Evolutionary conservation across 2,888 invertebrate species (phyloP).

Genomic region (Acanthopleura granulata): DNA sequence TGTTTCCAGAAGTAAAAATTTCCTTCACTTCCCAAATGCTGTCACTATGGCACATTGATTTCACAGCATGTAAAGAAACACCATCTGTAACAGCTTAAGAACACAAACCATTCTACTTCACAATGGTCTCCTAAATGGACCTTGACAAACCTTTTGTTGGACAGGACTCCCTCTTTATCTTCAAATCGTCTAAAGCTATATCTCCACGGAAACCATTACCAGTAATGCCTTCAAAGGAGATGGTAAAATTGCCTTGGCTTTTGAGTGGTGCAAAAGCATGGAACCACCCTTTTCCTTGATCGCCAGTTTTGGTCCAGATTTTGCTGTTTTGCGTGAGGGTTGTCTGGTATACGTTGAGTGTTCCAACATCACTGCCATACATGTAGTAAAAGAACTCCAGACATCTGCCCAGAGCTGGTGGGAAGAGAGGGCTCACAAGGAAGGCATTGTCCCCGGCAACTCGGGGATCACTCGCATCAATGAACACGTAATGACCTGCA

Average conservation of each 20-base stretch:
- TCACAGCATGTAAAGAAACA: no score
- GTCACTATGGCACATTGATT: no score
- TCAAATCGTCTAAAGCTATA: slow-evolving; percentile 65
- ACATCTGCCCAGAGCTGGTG: slow-evolving; percentile 53
- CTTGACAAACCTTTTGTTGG: slow-evolving; percentile 28
- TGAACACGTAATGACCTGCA: slow-evolving; percentile 34
- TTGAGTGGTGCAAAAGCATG: background rate
- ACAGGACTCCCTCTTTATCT: slow-evolving; percentile 52
- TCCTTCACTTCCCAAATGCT: no score
- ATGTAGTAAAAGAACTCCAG: slow-evolving; percentile 63
- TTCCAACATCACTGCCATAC: slow-evolving; percentile 52
- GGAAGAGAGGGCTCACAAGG: slow-evolving; percentile 46
- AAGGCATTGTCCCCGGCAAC: slow-evolving; percentile 49
- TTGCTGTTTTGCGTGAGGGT: background rate
- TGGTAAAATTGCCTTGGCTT: slow-evolving; percentile 39
- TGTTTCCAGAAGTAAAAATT: no score
- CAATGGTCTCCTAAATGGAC: no score
- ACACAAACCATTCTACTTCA: no score
- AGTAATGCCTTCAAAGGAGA: slow-evolving; percentile 55
- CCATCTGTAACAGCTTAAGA: no score
- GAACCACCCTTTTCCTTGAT: background rate
- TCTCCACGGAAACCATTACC: slow-evolving; percentile 56
- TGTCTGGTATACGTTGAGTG: background rate
- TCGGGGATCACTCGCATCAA: slow-evolving; percentile 30
- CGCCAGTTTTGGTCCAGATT: background rate